Base-by-base conservation (phyloP, 2,888 invertebrate species). In the Craniophora ligustri region DNA sequence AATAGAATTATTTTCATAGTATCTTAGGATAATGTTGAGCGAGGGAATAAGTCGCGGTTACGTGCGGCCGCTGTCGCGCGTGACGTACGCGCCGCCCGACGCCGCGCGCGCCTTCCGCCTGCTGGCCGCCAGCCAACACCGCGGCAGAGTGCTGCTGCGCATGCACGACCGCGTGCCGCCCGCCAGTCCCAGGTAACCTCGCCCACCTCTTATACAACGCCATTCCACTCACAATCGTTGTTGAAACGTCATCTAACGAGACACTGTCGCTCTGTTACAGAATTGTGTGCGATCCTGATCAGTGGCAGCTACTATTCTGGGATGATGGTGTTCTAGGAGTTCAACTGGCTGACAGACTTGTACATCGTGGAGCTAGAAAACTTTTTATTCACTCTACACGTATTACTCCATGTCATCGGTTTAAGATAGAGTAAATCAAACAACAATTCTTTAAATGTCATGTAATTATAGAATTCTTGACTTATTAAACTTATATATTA, bases 91-190 rank as follows among this genome's bases (percentile, higher is more conserved):
- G n/a, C n/a, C n/a, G n/a, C n/a, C n/a, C n/a, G n/a, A n/a, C n/a
- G n/a, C 58, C 0, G 5, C 77, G 8, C 76, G 82, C 2, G 89
- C 88, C 0, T 78, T 88, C 55, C 75, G 76, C 0, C 70, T 88
- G 49, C 65, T 88, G 15, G 78, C 83, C 0, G 72, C 72, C 5
- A 82, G 83, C 48, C 71, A 68, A 2, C 87, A 89, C 48, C 78
- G 83, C 13, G 89, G 89, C 1, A 76, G 86, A 3, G 85, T 84
- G 28, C 76, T 89, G 19, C 59, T 89, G 16, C 53, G 70, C 2
- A 34, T 85, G 50, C 39, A 51, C 5, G 57, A 66, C 6, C 13
- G 55, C 3, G 18, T 50, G 0, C 42, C 30, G 0, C n/a, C 48
- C 1, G 41, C 56, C 1, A 53, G 61, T 10, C 60, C 76, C 4